Percentiles rank a stretch among this genome's conserved stretches.
phyloP scores from a whole-genome alignment of 2,113 vertebrate species.

The Microtus montanus region DNA sequence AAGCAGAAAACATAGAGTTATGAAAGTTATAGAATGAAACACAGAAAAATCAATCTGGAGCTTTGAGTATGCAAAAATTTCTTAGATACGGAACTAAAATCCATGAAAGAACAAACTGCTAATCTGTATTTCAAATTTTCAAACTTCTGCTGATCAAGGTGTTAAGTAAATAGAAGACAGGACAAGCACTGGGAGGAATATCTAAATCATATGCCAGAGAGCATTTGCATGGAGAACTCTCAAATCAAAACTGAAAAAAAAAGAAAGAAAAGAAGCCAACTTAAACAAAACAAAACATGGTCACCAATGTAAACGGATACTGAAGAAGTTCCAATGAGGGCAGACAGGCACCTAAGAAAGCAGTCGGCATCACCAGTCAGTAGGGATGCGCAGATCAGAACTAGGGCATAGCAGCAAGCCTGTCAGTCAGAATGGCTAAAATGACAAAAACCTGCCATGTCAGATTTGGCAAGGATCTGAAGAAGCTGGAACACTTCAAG shows the following conservation, averaged over 20 bases:
- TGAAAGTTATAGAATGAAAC: not conserved
- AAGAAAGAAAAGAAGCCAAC: not conserved
- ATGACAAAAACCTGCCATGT: not conserved
- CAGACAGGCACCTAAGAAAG: not conserved
- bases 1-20: not conserved
- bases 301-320: not conserved
- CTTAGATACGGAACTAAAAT: constrained; percentile 17
- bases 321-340: not conserved
- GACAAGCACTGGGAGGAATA: not conserved
- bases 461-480: not conserved
- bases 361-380: not conserved
- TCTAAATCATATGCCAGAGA: not conserved
- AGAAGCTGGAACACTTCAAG: not conserved
- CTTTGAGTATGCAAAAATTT: not conserved
- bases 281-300: too few relatives aligned
- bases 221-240: not conserved
- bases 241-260: not conserved
- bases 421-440: not conserved
- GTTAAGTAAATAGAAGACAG: constrained; percentile 22
- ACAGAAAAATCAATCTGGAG: not conserved
- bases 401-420: not conserved
- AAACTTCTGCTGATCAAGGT: not conserved
- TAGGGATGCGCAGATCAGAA: not conserved
- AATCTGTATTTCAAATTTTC: constrained; percentile 16
- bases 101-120: not conserved